Evolutionary conservation across 2,888 invertebrate genomes (phyloP), one percentile per base, ranked within the genome.

Genomic region (Endotricha flammealis): DNA sequence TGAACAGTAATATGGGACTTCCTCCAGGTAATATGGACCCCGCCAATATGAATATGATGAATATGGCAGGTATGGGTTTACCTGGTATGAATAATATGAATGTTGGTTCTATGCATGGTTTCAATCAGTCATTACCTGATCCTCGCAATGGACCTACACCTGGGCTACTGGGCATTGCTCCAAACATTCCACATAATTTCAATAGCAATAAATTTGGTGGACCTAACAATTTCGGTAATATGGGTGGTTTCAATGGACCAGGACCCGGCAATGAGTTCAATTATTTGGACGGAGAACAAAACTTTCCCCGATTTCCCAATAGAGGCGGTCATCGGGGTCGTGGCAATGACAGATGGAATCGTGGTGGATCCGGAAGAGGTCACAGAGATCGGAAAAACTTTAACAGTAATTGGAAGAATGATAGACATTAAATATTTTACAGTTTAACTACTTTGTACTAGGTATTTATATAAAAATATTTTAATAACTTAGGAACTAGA

Each of bases 141-240:
- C 81, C 85, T 13, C 72, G 87, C 23, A 81, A 77, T 17, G 81
- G 88, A 32, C 75, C 87, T 40, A 54, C 88, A 52, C 90, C 90
- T 0, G 89, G 90, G 1, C 60, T 90, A 14, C 67, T 91, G 48
- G 89, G 90, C 7, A 88, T 90, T 57, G 86, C 88, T 25, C 88
- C 88, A 14, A 87, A 86, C 42, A 79, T 88, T 25, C 87, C 87
- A 5, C 88, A 87, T 52, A 87, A 83, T 56, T 85, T 80, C 41
- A 83, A 80, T 57, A 70, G 64, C 38, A 65, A 62, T 36, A 74
- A 72, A 39, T 83, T 74, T 51, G 73, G 73, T 35, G 74, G 68
- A 10, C 74, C 78, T 12, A 79, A 77, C 54, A 85, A 77, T 54
- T 86, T 74, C 46, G 77, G 74, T 16, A 81, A 77, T 44, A 77